These are phyloP conservation scores for Drosophila monieri DNA, from an alignment of 2,888 invertebrate genomes.

Conservation along the genomic window DNA sequence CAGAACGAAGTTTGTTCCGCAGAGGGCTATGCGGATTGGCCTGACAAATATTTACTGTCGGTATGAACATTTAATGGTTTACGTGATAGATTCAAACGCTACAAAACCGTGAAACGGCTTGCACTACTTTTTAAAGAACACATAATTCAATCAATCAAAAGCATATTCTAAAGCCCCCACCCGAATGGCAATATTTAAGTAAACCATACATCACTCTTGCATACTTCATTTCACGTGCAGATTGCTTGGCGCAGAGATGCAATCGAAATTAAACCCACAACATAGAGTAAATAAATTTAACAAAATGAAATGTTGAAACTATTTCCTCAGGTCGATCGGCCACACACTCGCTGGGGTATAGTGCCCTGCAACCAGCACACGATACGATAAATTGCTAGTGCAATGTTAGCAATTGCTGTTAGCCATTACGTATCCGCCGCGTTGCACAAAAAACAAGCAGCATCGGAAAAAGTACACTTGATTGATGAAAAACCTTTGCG, in stretches of 20 bases:
- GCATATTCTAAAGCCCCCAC: background rate
- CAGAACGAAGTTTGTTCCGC: constrained; percentile 15
- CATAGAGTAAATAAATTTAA: constrained; percentile 41
- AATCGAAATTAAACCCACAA: constrained; percentile 49
- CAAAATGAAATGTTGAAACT: constrained; percentile 48
- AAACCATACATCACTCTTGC: constrained; percentile 9
- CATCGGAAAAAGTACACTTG: constrained; percentile 64
- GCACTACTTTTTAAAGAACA: background rate
- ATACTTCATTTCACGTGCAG: constrained; percentile 27
- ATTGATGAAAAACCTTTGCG: constrained; percentile 79
- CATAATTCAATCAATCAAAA: background rate
- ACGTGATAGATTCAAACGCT: constrained; percentile 17
- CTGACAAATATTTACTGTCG: constrained; percentile 62
- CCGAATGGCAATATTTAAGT: constrained; percentile 11
- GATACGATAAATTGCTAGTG: constrained; percentile 57
- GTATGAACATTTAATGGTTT: constrained; percentile 36
- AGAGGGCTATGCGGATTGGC: constrained; percentile 35
- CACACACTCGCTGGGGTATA: constrained; percentile 5
- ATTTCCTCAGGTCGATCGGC: constrained; percentile 48
- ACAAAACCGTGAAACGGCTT: background rate
- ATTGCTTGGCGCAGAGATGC: constrained; percentile 35
- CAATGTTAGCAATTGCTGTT: constrained; percentile 55
- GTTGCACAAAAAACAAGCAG: constrained; percentile 41
- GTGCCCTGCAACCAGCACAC: constrained; percentile 4
- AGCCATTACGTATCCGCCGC: constrained; percentile 63